These are phyloP conservation scores for Heliocidaris erythrogramma DNA, from an alignment of 35 echinoderm and acorn worm species.

Conservation along the genomic window DNA sequence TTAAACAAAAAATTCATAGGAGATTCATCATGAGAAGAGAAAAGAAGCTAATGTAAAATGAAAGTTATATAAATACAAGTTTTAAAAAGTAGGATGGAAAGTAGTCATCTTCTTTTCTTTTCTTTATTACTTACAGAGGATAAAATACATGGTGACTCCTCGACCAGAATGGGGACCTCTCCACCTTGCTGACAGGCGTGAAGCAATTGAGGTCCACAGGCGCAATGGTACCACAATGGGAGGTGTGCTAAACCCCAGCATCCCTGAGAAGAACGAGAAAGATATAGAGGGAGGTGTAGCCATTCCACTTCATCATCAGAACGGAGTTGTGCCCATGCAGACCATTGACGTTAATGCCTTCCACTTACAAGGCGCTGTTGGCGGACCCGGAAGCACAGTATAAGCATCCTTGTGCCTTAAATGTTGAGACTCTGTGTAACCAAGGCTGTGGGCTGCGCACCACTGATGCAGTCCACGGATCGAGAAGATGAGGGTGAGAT, in stretches of 20 bases:
- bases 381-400: background rate
- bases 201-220: conserved; percentile 78
- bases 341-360: background rate
- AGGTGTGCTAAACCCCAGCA: conserved; percentile 55
- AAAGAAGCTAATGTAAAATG: too few relatives aligned
- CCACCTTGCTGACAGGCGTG: conserved; percentile 56
- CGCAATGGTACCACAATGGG: conserved; percentile 67
- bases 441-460: background rate
- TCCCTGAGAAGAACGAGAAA: conserved; percentile 25
- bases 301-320: background rate
- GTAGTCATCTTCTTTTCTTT: background rate
- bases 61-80: too few relatives aligned
- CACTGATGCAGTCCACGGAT: background rate
- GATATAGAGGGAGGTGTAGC: background rate
- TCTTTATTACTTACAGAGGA: conserved; percentile 62
- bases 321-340: background rate
- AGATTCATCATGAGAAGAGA: too few relatives aligned
- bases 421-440: background rate
- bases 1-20: too few relatives aligned
- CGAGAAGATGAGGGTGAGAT: background rate
- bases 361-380: background rate
- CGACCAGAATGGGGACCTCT: conserved; percentile 80
- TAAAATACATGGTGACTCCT: conserved; percentile 57
- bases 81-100: background rate
- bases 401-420: background rate